A percentile compares a stretch with the other conserved stretches of the same genome.
Evolutionary conservation across 92 coral and sea anemone species (phyloP).

Genomic region (Palythoa heliodiscus): DNA sequence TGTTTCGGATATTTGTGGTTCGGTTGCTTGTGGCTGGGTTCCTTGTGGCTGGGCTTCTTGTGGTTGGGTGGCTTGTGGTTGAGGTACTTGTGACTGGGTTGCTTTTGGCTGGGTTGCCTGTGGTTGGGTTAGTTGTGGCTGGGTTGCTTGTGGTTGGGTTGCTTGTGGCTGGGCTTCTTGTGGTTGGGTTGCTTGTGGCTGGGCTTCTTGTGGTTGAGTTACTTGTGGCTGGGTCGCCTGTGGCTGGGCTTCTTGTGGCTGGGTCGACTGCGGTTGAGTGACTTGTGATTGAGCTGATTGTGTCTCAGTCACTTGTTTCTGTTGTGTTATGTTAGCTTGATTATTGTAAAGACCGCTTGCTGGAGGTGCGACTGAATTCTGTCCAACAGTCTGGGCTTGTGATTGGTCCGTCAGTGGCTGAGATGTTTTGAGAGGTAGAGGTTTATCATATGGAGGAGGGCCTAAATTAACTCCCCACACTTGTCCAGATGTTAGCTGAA

Average conservation of each 20-base stretch:
- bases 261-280: neutral
- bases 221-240: slow-evolving; percentile 6
- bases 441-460: slow-evolving; percentile 1
- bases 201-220: neutral
- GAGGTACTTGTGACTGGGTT: no score
- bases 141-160: neutral
- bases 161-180: slow-evolving; percentile 18
- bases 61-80: no score
- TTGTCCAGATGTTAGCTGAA: neutral
- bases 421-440: neutral
- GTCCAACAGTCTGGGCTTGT: slow-evolving; percentile 15
- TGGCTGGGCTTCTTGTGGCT: neutral
- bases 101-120: no score
- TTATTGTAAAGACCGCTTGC: neutral
- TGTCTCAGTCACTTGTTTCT: slow-evolving; percentile 30
- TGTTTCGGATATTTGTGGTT: neutral
- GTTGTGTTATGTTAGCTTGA: neutral
- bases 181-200: neutral
- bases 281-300: neutral
- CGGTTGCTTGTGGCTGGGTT: no score
- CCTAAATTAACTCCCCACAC: neutral
- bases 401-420: neutral
- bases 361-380: slow-evolving; percentile 1
- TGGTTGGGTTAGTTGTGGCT: neutral
- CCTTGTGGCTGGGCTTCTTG: no score